phyloP scores from a whole-genome alignment of 2,797 vertebrate genomes.

The Tangara arthus region DNA sequence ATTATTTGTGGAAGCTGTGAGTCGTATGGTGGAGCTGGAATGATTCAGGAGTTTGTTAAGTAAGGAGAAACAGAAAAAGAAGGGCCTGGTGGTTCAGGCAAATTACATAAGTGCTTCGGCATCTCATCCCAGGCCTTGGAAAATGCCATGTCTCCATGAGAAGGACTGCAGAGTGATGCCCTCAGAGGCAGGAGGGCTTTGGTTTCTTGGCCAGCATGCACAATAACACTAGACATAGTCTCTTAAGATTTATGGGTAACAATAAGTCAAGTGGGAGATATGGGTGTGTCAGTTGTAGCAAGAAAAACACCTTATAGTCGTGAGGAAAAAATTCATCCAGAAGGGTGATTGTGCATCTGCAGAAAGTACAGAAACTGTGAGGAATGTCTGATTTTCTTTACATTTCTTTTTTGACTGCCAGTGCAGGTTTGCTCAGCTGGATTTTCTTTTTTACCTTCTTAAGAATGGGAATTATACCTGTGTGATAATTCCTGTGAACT shows the following conservation, averaged over 20 bases:
- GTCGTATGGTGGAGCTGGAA: conserved; percentile 40
- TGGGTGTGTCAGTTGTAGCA: background rate
- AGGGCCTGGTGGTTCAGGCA: background rate
- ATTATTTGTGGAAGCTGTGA: conserved; percentile 51
- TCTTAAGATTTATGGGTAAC: background rate
- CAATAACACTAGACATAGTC: background rate
- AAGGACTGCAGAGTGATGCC: background rate
- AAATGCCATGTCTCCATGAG: background rate
- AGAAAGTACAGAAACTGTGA: background rate
- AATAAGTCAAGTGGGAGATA: background rate
- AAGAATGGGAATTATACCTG: background rate
- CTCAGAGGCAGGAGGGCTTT: background rate
- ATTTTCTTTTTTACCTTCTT: background rate
- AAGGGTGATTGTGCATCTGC: background rate
- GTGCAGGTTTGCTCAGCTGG: background rate
- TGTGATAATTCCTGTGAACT: background rate
- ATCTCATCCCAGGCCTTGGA: conserved; percentile 5
- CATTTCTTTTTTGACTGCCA: background rate
- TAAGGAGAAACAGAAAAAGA: conserved; percentile 54
- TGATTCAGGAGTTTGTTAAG: conserved; percentile 59
- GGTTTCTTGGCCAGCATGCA: background rate
- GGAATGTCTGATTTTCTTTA: background rate
- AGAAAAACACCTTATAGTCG: background rate
- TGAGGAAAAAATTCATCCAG: background rate
- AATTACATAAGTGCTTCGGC: conserved; percentile 66